Base-by-base conservation (phyloP, 2,888 invertebrate genomes). In the Epinotia brunnichana region DNA sequence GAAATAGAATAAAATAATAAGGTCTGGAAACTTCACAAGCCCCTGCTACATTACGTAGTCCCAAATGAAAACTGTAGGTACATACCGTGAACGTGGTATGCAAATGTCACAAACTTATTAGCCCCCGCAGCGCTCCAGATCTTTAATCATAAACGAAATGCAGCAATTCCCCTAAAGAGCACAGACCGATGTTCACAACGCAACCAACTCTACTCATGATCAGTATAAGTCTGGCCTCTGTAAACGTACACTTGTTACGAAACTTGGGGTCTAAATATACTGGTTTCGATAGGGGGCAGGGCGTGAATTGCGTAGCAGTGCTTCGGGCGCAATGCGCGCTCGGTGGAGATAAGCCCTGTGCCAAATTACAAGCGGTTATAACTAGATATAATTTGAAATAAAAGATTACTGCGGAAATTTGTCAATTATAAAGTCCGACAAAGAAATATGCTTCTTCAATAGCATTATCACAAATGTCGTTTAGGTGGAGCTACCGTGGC, bases 91-190 rank as follows among this genome's bases (percentile, higher is more conserved):
- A 7, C n/a, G 48, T 3, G 24, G 29, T 29, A 57, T 57, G 57
- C 57, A 57, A 57, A 57, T 57, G 57, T 57, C 57, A 29, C 57
- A 57, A 56, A 29, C n/a, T 57, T 29, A 29, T 29, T 15, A 29
- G 24, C 19, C 29, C 24, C 57, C 29, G 13, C 21, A 21, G 54
- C 24, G 57, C 57, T 13, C 29, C 54, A 54, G 29, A 57, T 29
- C 57, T 57, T 24, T 15, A 57, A 57, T 57, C 57, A 57, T 57
- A 57, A 57, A 21, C 57, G n/a, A 21, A 29, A 29, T 57, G 54
- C 54, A 56, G 54, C n/a, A 24, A 29, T 24, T 56, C 24, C 54
- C 57, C 29, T 29, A 29, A 29, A 57, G 48, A 48, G 48, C 48
- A n/a, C 48, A 44, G 44, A 44, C 3, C n/a, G 48, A 13, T 48